phyloP scores from a whole-genome alignment of 2,797 vertebrate genomes.

The Anniella stebbinsi region DNA sequence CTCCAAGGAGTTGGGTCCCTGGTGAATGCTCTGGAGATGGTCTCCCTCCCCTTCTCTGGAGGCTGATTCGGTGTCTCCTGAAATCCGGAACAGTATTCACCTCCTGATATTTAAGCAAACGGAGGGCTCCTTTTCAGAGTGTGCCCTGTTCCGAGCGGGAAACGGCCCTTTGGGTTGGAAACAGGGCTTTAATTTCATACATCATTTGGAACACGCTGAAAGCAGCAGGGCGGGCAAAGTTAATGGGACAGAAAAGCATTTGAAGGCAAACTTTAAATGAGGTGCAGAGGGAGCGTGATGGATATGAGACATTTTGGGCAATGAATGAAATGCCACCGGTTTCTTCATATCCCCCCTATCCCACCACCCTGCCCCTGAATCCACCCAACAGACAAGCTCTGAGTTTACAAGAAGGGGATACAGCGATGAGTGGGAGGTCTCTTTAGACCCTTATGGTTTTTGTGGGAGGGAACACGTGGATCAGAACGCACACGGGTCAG shows the following conservation, averaged over 20 bases:
- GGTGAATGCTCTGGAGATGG: too few relatives aligned
- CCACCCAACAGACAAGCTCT: background rate
- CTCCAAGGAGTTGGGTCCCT: background rate
- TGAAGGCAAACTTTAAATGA: background rate
- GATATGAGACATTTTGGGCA: background rate
- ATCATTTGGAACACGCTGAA: background rate
- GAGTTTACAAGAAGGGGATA: background rate
- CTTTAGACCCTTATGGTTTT: background rate
- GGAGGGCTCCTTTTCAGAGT: background rate
- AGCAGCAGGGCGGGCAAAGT: background rate
- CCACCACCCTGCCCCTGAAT: background rate
- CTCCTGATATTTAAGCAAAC: background rate
- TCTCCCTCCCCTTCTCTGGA: background rate
- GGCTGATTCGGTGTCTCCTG: background rate
- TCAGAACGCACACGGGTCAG: too few relatives aligned
- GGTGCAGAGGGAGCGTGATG: background rate
- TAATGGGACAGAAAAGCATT: background rate
- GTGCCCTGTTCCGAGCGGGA: background rate
- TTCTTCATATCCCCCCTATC: background rate
- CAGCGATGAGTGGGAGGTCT: background rate
- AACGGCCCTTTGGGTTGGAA: background rate
- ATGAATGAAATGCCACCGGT: background rate
- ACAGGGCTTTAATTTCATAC: constrained; percentile 27
- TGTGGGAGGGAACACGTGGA: background rate
- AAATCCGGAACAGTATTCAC: background rate